These are phyloP conservation scores for Macquaria australasica DNA, from an alignment of 2,113 vertebrate genomes.

Conservation along the genomic window DNA sequence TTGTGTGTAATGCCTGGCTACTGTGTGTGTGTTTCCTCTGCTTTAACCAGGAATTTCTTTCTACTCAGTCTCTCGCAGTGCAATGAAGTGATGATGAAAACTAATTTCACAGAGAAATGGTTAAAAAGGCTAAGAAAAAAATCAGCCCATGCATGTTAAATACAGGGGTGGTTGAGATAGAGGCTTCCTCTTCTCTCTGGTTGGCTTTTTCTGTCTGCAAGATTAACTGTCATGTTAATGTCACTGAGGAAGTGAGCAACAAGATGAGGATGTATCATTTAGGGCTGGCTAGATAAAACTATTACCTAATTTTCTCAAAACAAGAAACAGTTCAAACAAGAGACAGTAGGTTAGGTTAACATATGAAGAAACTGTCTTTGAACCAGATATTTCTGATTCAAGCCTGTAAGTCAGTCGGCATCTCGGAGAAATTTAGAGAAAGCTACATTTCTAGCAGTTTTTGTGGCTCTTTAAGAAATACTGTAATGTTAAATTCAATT, in stretches of 20 bases:
- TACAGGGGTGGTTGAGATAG: conserved; percentile 9
- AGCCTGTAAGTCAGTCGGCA: not conserved
- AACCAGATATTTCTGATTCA: not conserved
- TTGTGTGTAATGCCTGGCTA: conserved; percentile 64
- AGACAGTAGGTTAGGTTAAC: not conserved
- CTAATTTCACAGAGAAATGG: conserved; percentile 15
- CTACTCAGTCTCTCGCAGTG: conserved; percentile 18
- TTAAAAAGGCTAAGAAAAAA: not conserved
- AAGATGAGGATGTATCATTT: conserved; percentile 57
- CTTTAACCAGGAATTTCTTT: conserved; percentile 55
- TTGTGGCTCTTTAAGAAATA: not conserved
- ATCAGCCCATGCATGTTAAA: conserved; percentile 15
- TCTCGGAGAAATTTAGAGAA: not conserved
- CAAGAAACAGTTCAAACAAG: not conserved
- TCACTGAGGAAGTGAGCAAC: conserved; percentile 60
- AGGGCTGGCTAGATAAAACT: not conserved
- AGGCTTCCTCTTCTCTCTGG: conserved; percentile 57
- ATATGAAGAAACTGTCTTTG: not conserved
- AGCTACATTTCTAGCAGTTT: not conserved
- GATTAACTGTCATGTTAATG: not conserved
- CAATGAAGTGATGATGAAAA: conserved; percentile 57
- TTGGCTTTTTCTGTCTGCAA: conserved; percentile 28
- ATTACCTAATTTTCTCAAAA: not conserved
- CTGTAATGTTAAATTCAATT: not conserved
- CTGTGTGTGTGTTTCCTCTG: conserved; percentile 43